Base-by-base conservation (phyloP, 2,797 vertebrate genomes). In the Gadopsis bispinosus region DNA sequence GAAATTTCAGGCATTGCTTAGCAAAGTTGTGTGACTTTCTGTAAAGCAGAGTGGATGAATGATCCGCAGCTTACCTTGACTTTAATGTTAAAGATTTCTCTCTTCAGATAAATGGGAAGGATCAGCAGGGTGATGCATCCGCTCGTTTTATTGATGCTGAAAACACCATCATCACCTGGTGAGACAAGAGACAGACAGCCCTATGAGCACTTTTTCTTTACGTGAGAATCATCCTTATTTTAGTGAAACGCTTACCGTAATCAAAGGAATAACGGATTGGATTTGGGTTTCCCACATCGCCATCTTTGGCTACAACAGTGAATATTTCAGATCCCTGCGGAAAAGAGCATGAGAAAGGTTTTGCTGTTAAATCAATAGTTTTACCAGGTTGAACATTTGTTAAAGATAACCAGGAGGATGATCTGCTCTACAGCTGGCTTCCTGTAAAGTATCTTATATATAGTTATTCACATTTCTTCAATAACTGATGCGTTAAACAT, bases 31-130 rank as follows among this genome's bases (percentile, higher is more conserved):
- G 7, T 9, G 16, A 31, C 14, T 20, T 47, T 63, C 26, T 9
- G 17, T 53, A 7, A 45, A 77, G 58, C n/a, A 19, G 9, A 31
- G 41, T 29, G 20, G 16, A 10, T 33, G 19, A 51, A 31, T 54
- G 6, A 56, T 43, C 13, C 1, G 16, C 39, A 64, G 73, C 90
- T 84, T 93, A 99, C 98, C 96, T 95, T 96, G 73, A 99, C 93
- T 83, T 95, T 95, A 53, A 99, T 95, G 87, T 97, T 96, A 87
- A 97, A 99, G n/a, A 97, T 91, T 88, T 98, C 97, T 93, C 96
- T 97, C 87, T 90, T 96, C 75, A 99, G 95, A 73, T 95, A 90
- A 65, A 93, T 91, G 10, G 98, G 97, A 37, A 83, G 92, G 83
- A 93, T 95, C 75, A 92, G 90, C 69, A 99, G 92, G 1, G 90